Base-by-base conservation (phyloP, 2,797 vertebrate genomes). In the Ptychadena robeensis region DNA sequence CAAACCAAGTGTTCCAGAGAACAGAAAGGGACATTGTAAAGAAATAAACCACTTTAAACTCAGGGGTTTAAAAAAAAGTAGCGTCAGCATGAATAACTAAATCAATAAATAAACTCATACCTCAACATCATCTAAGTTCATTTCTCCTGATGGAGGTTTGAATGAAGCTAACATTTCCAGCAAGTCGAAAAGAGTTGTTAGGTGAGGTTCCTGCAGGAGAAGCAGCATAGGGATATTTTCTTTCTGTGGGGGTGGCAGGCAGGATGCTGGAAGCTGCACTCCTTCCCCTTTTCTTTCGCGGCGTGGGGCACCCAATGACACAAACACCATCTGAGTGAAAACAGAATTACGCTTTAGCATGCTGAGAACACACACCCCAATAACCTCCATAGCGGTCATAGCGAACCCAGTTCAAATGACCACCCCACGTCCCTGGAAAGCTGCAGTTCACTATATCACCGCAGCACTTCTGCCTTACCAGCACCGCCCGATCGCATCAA, bases 151-250 rank as follows among this genome's bases (percentile, higher is more conserved):
- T 63, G 98, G 97, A 0, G 97, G 96, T 85, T 99, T 98, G 89
- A 99, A 98, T 88, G 96, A 97, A 69, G 98, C 97, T 82, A 99
- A 93, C 98, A 98, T 99, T 91, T 99, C 98, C 86, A 99, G 89
- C 87, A 99, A 92, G 91, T 99, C 97, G 74, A 99, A 99, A 11
- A 99, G 95, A 0, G 97, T 97, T 86, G 97, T 98, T 88, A 99
- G 96, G 89, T 98, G 98, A 4, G 97, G 98, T 88, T 99, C 98
- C 93, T 99, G 97, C 66, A 99, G 94, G 25, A 99, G 96, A 85
- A 99, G 90, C 86, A 99, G 95, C 98, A 99, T 99, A 59, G 98
- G 97, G 92, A 98, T 99, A 92, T 99, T 98, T 88, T 99, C 97
- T 90, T 99, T 99, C 90, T 98, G 97, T 31, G 98, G 98, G 1